A percentile compares a stretch with the other conserved stretches of the same genome.
These are phyloP conservation scores for Drosophila fungiperda DNA, from an alignment of 2,888 invertebrate genomes.

Conservation along the genomic window DNA sequence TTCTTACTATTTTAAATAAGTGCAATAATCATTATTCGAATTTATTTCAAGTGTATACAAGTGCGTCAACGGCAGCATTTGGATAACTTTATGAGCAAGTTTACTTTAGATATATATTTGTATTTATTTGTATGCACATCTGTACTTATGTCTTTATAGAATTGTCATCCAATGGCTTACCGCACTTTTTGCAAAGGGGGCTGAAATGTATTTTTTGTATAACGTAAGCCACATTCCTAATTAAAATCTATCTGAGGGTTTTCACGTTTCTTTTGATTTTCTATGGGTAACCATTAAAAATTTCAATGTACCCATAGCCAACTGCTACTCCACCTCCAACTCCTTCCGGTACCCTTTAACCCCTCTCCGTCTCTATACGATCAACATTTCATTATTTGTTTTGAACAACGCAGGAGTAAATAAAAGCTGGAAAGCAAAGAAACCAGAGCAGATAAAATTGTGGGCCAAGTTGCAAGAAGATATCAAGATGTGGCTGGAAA, in stretches of 20 bases:
- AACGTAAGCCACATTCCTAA: background rate
- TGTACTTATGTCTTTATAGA: background rate
- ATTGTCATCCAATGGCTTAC: background rate
- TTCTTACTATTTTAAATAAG: background rate
- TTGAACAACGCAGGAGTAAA: slow-evolving; percentile 36
- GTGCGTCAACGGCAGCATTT: background rate
- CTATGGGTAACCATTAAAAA: background rate
- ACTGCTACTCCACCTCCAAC: background rate
- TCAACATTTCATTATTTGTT: slow-evolving; percentile 40
- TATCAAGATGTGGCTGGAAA: slow-evolving; percentile 23
- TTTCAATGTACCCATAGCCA: background rate
- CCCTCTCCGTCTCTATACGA: background rate
- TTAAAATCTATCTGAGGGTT: background rate
- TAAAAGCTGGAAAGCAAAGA: slow-evolving; percentile 26
- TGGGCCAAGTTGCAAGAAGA: slow-evolving; percentile 20
- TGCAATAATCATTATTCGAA: background rate
- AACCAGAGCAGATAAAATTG: slow-evolving; percentile 40
- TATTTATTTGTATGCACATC: background rate
- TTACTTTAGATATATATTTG: background rate
- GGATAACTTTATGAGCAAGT: background rate
- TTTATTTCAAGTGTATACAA: background rate
- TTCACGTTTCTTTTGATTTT: background rate
- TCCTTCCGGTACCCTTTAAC: too few relatives aligned
- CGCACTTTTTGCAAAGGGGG: background rate
- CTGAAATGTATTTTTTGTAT: background rate